Percentiles rank a stretch among this genome's conserved stretches.
These are phyloP conservation scores for Orbicella faveolata DNA, from an alignment of 64 coral and sea anemone species.

Conservation along the genomic window DNA sequence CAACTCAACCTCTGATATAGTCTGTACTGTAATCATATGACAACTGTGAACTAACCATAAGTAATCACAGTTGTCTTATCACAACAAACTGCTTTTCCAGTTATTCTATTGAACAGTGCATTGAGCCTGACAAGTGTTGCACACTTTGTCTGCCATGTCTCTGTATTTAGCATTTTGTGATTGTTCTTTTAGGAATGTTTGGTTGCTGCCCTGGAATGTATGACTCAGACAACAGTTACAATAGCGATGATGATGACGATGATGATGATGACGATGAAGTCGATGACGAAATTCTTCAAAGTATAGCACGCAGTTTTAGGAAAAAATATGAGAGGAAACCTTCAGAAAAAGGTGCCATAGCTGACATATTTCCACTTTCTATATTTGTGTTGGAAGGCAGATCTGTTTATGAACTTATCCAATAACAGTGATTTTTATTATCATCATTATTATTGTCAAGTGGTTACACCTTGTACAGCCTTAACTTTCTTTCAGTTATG, in stretches of 20 bases:
- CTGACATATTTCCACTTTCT: neutral
- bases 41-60: no score
- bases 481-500: no score
- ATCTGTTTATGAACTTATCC: no score
- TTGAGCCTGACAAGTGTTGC: no score
- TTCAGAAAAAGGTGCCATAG: constrained; percentile 26
- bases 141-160: neutral
- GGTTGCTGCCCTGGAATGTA: constrained; percentile 37
- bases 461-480: no score
- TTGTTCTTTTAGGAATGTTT: constrained; percentile 60
- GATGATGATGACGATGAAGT: constrained; percentile 64
- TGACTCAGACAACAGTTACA: constrained; percentile 61
- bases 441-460: no score
- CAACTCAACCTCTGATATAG: no score
- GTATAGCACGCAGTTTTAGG: constrained; percentile 70
- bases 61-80: no score
- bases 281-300: constrained; percentile 79
- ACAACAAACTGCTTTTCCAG: no score
- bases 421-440: neutral
- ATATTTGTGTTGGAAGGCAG: neutral
- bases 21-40: no score
- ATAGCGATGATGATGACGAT: constrained; percentile 74
- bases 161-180: neutral
- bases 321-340: constrained; percentile 84
- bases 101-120: neutral